Evolutionary conservation across 2,888 invertebrate genomes (phyloP).

Genomic region (Andrena dorsata): DNA sequence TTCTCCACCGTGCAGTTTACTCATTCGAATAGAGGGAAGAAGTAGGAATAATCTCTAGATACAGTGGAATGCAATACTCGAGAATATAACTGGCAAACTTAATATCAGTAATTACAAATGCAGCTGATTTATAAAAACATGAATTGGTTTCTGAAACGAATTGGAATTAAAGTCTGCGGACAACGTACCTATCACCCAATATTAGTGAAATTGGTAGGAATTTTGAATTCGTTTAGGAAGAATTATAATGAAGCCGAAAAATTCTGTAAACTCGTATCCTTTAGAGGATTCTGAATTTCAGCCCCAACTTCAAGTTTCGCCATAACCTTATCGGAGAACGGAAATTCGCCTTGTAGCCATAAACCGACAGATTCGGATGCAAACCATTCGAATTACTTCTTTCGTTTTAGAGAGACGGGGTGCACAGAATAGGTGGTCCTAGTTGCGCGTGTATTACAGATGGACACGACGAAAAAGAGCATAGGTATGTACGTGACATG

Average conservation of each 20-base stretch:
- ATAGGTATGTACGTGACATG: conserved; percentile 51
- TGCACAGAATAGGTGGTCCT: neutral
- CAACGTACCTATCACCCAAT: too few relatives aligned
- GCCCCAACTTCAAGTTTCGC: neutral
- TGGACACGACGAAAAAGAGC: conserved; percentile 50
- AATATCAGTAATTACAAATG: too few relatives aligned
- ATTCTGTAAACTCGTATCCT: neutral
- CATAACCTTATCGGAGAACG: neutral
- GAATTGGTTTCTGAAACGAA: too few relatives aligned
- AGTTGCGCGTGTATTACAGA: conserved; percentile 24
- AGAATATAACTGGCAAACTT: too few relatives aligned
- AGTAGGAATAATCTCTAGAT: too few relatives aligned
- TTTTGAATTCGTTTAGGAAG: neutral
- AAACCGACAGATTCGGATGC: conserved; percentile 40
- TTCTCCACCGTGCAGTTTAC: too few relatives aligned
- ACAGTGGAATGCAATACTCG: too few relatives aligned
- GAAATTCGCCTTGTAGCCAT: conserved; percentile 20
- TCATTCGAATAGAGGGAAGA: too few relatives aligned
- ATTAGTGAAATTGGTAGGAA: neutral
- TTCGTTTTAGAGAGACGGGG: neutral
- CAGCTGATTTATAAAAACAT: too few relatives aligned
- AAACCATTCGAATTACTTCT: conserved; percentile 38
- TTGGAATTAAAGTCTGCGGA: too few relatives aligned
- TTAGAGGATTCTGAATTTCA: conserved; percentile 6
- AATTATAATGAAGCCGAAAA: neutral